Conservation (phyloP, 2,113 vertebrate species). For the Proterorhinus semilunaris region DNA sequence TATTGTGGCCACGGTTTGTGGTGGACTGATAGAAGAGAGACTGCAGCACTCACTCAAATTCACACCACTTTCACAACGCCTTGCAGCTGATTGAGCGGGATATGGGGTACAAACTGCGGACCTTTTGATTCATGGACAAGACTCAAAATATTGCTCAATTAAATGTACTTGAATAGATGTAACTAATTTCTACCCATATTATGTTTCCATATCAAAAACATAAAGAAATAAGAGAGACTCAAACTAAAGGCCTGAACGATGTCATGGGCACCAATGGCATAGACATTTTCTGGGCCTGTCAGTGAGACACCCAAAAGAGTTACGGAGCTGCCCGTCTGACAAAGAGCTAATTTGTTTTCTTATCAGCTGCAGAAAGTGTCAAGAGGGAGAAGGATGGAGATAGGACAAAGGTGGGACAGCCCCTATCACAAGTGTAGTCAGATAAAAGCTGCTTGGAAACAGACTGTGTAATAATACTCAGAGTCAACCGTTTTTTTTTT, state of each 20-base stretch:
- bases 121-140: too few relatives aligned
- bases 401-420: background rate
- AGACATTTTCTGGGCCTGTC: background rate
- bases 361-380: background rate
- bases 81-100: too few relatives aligned
- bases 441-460: background rate
- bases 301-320: background rate
- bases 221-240: background rate
- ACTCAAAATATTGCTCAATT: too few relatives aligned
- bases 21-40: too few relatives aligned
- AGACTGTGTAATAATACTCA: background rate
- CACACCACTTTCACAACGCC: too few relatives aligned
- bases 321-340: background rate
- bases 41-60: too few relatives aligned
- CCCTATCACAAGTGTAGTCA: background rate
- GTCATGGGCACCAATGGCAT: background rate
- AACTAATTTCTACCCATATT: too few relatives aligned
- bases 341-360: constrained; percentile 10
- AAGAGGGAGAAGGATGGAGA: background rate
- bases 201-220: too few relatives aligned
- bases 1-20: too few relatives aligned
- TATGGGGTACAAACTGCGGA: too few relatives aligned
- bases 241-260: background rate
- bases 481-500: background rate
- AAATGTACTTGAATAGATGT: too few relatives aligned